phyloP scores from a whole-genome alignment of 1,140 invertebrate species.

The Cherax quadricarinatus region DNA sequence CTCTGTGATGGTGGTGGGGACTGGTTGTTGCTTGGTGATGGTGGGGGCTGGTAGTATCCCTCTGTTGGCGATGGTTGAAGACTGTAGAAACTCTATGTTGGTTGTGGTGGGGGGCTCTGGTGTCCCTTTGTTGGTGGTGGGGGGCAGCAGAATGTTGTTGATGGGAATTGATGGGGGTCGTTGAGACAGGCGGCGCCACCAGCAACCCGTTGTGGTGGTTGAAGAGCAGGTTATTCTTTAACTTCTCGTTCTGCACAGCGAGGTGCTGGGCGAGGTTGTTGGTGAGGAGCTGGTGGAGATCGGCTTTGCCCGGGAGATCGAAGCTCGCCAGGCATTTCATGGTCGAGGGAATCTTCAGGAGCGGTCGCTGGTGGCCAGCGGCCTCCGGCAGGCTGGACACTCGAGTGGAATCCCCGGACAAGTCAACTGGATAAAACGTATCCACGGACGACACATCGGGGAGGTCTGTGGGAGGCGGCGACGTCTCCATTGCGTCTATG shows the following conservation, averaged over 20 bases:
- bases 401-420: not conserved
- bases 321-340: constrained; percentile 59
- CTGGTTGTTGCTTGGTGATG: not conserved
- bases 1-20: constrained; percentile 1
- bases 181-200: not conserved
- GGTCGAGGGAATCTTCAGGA: constrained; percentile 64
- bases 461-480: not conserved
- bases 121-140: not conserved
- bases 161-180: not conserved
- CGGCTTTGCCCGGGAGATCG: constrained; percentile 62
- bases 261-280: constrained; percentile 65
- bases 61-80: too few species aligned
- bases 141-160: not conserved
- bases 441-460: constrained; percentile 23
- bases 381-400: not conserved
- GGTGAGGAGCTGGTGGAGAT: constrained; percentile 67
- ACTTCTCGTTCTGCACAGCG: constrained; percentile 63
- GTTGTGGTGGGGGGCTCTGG: not conserved
- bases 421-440: constrained; percentile 12
- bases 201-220: constrained; percentile 10
- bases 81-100: too few species aligned
- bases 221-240: constrained; percentile 55
- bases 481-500: constrained; percentile 24
- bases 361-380: constrained; percentile 23
- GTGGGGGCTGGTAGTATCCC: too few species aligned